Evolutionary conservation across 2,888 invertebrate species (phyloP), one percentile per base, ranked within the genome.

Genomic region (Cyclophora albipunctata): DNA sequence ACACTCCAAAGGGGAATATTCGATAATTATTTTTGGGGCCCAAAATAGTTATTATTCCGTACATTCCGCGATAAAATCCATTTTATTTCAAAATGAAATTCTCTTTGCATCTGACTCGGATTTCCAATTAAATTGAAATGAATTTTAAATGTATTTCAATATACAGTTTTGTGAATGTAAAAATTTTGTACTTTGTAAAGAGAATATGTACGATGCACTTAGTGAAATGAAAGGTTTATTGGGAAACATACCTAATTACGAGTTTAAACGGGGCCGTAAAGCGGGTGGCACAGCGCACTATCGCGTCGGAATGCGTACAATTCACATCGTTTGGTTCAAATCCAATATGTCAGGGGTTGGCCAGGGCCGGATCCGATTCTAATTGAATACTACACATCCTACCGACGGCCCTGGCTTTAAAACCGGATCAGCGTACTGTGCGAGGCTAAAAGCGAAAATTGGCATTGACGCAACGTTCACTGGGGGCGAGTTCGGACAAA

Each of bases 301-400:
- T 20, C 20, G 20, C 20, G 20, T 20, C 49, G 51, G 54, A 52
- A 54, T 52, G 48, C 47, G 50, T 49, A 42, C 48, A 58, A 57
- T 59, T 53, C 54, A 53, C 48, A 52, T 48, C 45, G 49, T 59
- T 63, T 57, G 65, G 63, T 66, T 62, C 62, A 61, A 69, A 69
- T 65, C 63, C 60, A 69, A 67, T 71, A 67, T 66, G 64, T 66
- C 64, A 67, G 59, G 55, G 50, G 54, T 46, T 42, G 53, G 53
- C 59, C 53, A 52, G 42, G 44, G 20, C 46, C 50, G 54, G 53
- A 60, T 59, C 51, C 57, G 59, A 54, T 60, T 58, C 64, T 67
- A 71, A 71, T 71, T 70, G 71, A 70, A 69, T 64, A 62, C 62
- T 68, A 60, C 68, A 61, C 64, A 62, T 63, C 60, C 58, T 58